Conservation (phyloP, 2,113 vertebrate genomes). For the Nematolebias whitei region DNA sequence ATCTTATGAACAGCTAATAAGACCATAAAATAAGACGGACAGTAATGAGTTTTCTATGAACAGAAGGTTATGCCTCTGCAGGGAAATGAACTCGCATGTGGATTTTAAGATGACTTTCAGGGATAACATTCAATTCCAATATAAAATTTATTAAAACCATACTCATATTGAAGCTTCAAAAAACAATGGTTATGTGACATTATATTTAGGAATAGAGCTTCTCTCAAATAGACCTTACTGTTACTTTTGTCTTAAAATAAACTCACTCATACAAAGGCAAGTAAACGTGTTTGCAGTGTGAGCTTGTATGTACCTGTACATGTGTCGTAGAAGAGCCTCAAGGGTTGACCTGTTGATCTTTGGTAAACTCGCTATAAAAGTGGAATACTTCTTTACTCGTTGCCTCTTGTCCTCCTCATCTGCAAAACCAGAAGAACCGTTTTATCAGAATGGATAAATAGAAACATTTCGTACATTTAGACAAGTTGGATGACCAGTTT, state of each 20-base stretch:
- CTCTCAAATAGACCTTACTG: not conserved
- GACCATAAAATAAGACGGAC: no score
- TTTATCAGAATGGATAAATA: not conserved
- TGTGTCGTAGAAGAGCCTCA: slow-evolving; percentile 90
- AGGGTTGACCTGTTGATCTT: slow-evolving; percentile 88
- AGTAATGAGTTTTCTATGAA: not conserved
- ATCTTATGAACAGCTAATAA: no score
- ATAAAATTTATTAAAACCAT: no score
- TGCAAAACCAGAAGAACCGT: slow-evolving; percentile 52
- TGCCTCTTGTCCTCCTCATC: slow-evolving; percentile 86
- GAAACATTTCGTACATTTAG: not conserved
- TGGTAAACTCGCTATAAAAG: slow-evolving; percentile 89
- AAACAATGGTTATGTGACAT: no score
- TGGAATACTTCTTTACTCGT: slow-evolving; percentile 87
- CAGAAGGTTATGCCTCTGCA: not conserved
- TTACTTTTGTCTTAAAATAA: not conserved
- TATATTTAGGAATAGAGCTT: no score
- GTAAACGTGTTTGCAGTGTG: slow-evolving; percentile 2
- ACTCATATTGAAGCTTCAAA: no score
- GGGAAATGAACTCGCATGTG: not conserved
- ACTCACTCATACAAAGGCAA: not conserved
- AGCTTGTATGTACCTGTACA: slow-evolving; percentile 86
- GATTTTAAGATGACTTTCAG: not conserved
- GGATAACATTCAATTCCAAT: no score
- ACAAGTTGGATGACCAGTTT: not conserved